Percentiles rank a stretch among this genome's conserved stretches.
Evolutionary conservation across 23 tunicate genomes (phyloP).

Genomic region (Phallusia fumigata): DNA sequence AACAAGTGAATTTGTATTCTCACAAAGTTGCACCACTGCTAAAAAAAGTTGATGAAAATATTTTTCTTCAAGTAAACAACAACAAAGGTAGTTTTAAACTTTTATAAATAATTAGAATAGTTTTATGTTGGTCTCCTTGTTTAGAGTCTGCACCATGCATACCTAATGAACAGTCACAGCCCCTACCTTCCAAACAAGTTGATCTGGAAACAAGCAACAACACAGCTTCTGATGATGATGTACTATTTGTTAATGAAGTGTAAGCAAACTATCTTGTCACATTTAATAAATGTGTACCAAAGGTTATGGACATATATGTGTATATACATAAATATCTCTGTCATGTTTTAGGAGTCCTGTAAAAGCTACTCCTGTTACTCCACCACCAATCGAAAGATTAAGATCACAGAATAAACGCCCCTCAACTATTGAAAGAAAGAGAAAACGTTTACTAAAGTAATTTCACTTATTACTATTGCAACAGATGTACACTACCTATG

Average conservation of each 20-base stretch:
- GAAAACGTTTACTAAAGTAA: background rate
- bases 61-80: conserved; percentile 12
- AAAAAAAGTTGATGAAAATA: conserved; percentile 5
- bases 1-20: conserved; percentile 28
- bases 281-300: no score
- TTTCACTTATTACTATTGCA: no score
- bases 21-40: conserved; percentile 31
- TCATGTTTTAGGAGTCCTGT: background rate
- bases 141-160: no score
- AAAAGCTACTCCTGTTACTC: background rate
- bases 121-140: no score
- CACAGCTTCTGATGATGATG: conserved; percentile 5
- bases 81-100: background rate
- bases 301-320: no score
- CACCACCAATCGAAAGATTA: background rate
- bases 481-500: no score
- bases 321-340: no score
- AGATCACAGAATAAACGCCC: background rate
- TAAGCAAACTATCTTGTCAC: background rate
- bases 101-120: no score
- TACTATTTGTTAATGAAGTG: background rate
- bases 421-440: conserved; percentile 3
- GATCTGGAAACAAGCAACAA: no score
- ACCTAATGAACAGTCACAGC: no score
- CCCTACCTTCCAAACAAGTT: no score